Base-by-base conservation (phyloP, 2,888 invertebrate species). In the Cantharis nigra region DNA sequence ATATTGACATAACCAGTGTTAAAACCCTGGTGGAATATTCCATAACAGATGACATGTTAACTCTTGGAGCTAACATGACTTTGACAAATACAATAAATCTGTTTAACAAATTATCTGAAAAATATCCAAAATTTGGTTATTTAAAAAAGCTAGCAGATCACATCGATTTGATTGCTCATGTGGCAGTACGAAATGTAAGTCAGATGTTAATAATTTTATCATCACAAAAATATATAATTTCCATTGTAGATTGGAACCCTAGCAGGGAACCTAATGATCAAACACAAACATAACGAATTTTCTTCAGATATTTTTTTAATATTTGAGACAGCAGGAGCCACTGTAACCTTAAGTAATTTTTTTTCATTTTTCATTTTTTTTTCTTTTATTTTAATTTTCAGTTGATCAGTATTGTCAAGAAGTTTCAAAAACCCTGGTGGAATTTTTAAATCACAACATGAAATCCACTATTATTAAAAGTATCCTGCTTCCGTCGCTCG, bases 291-390 rank as follows among this genome's bases (percentile, higher is more conserved):
- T 83, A 89, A 88, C 0, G 93, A 93, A 63, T 95, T 95, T 84
- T 93, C 92, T 0, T 95, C 95, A 0, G 95, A 96, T 85, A 84
- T 95, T 11, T 94, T 93, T 82, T 83, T 94, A 3, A 87, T 94
- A 9, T 83, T 94, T 13, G 91, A 90, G 86, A 91, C 92, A 1
- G 91, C 91, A 11, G 90, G 91, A 64, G 92, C 92, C 0, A 86
- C 87, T 28, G 82, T 93, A 87, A 81, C 83, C 9, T 84, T 86
- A n/a, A n/a, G n/a, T n/a, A n/a, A n/a, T n/a, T n/a, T n/a, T n/a
- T n/a, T n/a, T n/a, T n/a, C n/a, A n/a, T n/a, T n/a, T n/a, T n/a
- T n/a, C n/a, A n/a, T n/a, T n/a, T n/a, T n/a, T n/a, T n/a, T n/a
- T n/a, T n/a, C n/a, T n/a, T n/a, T n/a, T n/a, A n/a, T n/a, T n/a